Evolutionary conservation across 1,140 invertebrate species (phyloP).

Genomic region (Limonius californicus): DNA sequence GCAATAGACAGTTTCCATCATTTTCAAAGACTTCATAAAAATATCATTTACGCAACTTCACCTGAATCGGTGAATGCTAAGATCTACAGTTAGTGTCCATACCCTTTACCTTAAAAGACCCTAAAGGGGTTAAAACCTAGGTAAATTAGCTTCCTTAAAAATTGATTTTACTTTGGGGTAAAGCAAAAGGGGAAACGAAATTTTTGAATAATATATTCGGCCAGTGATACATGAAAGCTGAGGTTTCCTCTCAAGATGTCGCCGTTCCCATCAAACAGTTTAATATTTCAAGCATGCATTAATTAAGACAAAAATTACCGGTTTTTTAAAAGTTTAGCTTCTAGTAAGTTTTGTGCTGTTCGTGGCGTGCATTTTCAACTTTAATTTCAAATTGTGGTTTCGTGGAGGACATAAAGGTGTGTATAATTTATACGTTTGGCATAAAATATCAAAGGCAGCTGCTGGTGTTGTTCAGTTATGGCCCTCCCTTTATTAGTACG

Average conservation of each 20-base stretch:
- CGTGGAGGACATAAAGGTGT: background rate
- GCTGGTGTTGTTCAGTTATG: background rate
- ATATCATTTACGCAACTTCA: too few species aligned
- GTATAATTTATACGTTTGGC: conserved; percentile 1
- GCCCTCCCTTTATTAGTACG: background rate
- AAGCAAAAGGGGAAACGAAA: too few species aligned
- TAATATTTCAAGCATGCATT: background rate
- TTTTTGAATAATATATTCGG: too few species aligned
- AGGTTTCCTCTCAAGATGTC: conserved; percentile 5
- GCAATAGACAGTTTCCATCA: too few species aligned
- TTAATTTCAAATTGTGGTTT: background rate
- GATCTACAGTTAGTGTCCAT: too few species aligned
- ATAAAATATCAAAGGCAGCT: conserved; percentile 10
- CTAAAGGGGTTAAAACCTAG: too few species aligned
- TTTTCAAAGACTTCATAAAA: too few species aligned
- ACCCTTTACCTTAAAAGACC: too few species aligned
- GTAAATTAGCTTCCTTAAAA: too few species aligned
- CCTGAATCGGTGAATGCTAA: too few species aligned
- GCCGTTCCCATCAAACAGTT: background rate
- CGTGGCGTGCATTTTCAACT: background rate
- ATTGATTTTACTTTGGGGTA: too few species aligned
- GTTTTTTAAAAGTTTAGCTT: conserved; percentile 8
- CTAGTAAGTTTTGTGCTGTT: background rate
- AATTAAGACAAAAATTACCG: background rate
- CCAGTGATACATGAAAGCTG: background rate